Evolutionary conservation across 2,113 vertebrate species (phyloP), one percentile per base, ranked within the genome.

Genomic region (Illadopsis cleaveri): DNA sequence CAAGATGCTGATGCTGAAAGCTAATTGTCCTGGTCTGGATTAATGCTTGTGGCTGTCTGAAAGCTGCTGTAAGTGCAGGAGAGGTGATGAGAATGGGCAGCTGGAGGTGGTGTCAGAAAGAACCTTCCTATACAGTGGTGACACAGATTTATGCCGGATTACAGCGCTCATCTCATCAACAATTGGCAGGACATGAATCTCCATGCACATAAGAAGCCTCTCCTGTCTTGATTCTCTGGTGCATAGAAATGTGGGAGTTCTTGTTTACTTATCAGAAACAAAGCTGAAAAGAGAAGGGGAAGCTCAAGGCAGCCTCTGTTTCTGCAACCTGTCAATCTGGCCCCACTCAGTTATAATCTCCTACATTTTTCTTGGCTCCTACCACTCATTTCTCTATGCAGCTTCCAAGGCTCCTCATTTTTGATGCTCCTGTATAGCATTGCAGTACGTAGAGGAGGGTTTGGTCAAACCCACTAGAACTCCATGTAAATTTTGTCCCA

Each of bases 381-480:
- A 71, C 38, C 6, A 9, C 11, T 64, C 38, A 17, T 79, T 94
- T 72, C 48, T 82, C 53, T 7, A 4, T 57, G 50, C 28, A 72
- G 23, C 70, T 80, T 76, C 30, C 58, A 88, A 53, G 31, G 35
- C 4, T 75, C 31, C 13, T 70, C 37, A 42, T 81, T 89, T 81
- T 78, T 0, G 0, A 1, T 81, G 42, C 4, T 86, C 23, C n/a
- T 90, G 37, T 5, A 10, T 3, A 3, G 28, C 40, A 37, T 0
- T 69, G 20, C 20, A 71, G 68, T 30, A 81, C 1, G 0, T 7
- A 83, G 45, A 92, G 48, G 15, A 25, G n/a, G 23, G 15, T 77
- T 83, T 83, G 24, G 27, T 89, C 60, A 89, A 83, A 90, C 20
- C 25, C 38, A 15, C 12, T 56, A 33, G 60, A 78, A 57, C 7